Conservation (phyloP, 2,888 invertebrate genomes). For the Mamestra brassicae region DNA sequence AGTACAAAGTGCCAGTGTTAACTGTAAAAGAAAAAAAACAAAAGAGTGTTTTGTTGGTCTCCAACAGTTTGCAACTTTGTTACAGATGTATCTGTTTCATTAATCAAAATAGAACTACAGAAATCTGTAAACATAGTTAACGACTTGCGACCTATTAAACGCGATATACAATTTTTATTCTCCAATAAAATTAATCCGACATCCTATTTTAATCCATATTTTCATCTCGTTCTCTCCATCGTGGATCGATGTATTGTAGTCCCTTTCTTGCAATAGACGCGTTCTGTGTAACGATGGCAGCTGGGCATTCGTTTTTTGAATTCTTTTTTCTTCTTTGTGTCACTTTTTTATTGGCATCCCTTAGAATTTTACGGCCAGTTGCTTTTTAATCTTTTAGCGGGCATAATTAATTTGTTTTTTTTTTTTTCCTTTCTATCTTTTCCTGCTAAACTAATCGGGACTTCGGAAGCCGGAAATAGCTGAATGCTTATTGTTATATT, state of each 20-base stretch:
- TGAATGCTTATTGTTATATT: conserved; percentile 57
- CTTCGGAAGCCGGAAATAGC: conserved; percentile 68
- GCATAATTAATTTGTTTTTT: conserved; percentile 63
- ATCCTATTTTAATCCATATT: conserved; percentile 82
- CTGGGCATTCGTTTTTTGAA: conserved; percentile 86
- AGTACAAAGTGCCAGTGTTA: no score
- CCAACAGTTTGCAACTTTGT: neutral
- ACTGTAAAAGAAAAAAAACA: no score
- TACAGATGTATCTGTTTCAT: conserved; percentile 17
- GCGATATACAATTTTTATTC: conserved; percentile 81
- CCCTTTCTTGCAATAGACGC: conserved; percentile 77
- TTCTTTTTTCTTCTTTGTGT: conserved; percentile 78
- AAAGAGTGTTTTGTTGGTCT: no score
- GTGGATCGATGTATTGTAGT: conserved; percentile 56
- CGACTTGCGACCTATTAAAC: conserved; percentile 81
- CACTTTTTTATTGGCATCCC: conserved; percentile 84
- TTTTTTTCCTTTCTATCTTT: conserved; percentile 43
- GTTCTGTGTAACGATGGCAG: conserved; percentile 85
- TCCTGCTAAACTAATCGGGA: conserved; percentile 43
- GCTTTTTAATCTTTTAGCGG: conserved; percentile 83
- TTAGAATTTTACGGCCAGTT: conserved; percentile 85
- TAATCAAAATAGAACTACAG: conserved; percentile 67
- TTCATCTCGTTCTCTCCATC: conserved; percentile 75
- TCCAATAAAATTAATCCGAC: conserved; percentile 86
- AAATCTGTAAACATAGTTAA: conserved; percentile 82